Evolutionary conservation across 2,888 invertebrate species (phyloP), one percentile per base, ranked within the genome.

Genomic region (Andrena hattorfiana): DNA sequence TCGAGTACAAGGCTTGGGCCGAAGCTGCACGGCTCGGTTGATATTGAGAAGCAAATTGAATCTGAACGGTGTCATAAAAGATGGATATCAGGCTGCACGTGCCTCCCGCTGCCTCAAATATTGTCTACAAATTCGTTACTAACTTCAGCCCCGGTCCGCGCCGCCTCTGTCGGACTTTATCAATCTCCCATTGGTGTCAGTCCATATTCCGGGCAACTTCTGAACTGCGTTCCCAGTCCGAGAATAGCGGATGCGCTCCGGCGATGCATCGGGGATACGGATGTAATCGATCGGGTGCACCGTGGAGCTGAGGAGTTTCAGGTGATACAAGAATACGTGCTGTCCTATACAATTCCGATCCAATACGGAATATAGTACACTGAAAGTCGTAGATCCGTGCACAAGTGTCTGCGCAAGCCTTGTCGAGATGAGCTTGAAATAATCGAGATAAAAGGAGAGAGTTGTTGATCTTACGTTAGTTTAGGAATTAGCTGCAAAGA

Each of bases 31-130:
- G 81, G 80, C 81, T 86, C 80, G 84, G 86, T 90, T 89, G 88
- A 91, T 91, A 91, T 91, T 87, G 90, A 89, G 90, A 88, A 89
- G 85, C 89, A 91, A 91, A 91, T 91, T 91, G 91, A 91, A 91
- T 90, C 87, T 88, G 91, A 91, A 88, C 85, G 88, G 89, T 88
- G 90, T 90, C 90, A 88, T 91, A 89, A 91, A 91, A 91, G 90
- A 91, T 91, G 90, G 89, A 91, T 91, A 91, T 91, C 89, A 86
- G 84, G 71, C 74, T 81, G 81, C 85, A 79, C 83, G 82, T 84
- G 80, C 71, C 83, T 75, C 70, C 63, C 54, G n/a, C 67, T 56
- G 54, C 71, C 74, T 77, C 74, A 81, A 85, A 87, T 79, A 88
- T 89, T 84, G 86, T 89, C 87, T 89, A 89, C 87, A 88, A 88